Conservation (phyloP, 2,113 vertebrate species). For the Limnothrissa miodon region DNA sequence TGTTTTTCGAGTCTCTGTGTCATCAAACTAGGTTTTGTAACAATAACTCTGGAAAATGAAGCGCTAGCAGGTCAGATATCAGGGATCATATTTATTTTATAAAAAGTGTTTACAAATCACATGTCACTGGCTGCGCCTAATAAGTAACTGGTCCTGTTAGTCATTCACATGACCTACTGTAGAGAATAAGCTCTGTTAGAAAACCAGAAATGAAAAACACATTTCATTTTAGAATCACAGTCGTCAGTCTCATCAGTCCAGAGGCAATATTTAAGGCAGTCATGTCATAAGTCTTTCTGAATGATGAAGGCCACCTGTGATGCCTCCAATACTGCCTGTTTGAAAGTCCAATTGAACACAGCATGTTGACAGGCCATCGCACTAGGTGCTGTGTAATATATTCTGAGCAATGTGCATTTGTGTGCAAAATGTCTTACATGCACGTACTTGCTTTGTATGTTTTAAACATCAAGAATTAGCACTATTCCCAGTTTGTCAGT, state of each 20-base stretch:
- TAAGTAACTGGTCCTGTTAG: too few species aligned
- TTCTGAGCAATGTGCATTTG: background rate
- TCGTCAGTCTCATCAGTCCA: background rate
- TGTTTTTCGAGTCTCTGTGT: too few species aligned
- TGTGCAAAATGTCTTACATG: background rate
- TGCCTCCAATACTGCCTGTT: background rate
- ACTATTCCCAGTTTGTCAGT: background rate
- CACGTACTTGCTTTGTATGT: background rate
- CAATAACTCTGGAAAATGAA: too few species aligned
- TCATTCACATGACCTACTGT: too few species aligned
- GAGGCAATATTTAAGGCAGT: background rate
- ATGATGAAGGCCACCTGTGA: background rate
- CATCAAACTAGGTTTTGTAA: too few species aligned
- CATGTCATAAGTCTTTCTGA: background rate
- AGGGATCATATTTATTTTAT: too few species aligned
- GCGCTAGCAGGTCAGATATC: too few species aligned
- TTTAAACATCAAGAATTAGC: background rate
- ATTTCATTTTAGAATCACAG: background rate
- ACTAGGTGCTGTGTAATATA: background rate
- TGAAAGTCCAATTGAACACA: background rate
- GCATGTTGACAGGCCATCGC: background rate
- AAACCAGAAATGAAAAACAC: background rate
- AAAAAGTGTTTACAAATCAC: too few species aligned
- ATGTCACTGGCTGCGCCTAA: too few species aligned
- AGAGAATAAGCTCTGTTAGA: too few species aligned